Evolutionary conservation across 2,888 invertebrate species (phyloP), one percentile per base, ranked within the genome.

Genomic region (Eilema depressum): DNA sequence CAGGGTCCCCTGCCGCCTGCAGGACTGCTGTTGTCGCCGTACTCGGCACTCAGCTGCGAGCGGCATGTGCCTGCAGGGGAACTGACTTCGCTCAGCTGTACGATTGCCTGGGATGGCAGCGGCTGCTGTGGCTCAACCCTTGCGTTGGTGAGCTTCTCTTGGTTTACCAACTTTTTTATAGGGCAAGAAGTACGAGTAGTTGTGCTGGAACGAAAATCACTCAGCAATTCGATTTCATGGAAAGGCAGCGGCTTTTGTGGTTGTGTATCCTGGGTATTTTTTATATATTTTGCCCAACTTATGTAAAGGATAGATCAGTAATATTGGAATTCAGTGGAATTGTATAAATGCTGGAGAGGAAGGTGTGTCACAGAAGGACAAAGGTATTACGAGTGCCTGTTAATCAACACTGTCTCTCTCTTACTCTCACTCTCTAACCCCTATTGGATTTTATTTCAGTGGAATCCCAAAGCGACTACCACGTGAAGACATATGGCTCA

Each of bases 91-190:
- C 97, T 57, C 97, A 98, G 89, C 95, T 98, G 53, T 98, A 98
- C 89, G 98, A 98, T 86, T 98, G 98, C 84, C 96, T 98, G 0
- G 98, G 98, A 68, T 98, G 98, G 98, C 98, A 98, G 86, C 92
- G 98, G 73, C 96, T 98, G 59, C 96, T 98, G 57, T 98, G 98
- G 98, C 97, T 98, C 74, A 98, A 98, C 91, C 98, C 98, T 68
- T 98, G 98, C 91, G 98, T 98, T 83, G 98, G 98, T 98, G 92
- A 96, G 97, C 67, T 70, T n/a, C 7, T 53, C n/a, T 20, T 53
- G 53, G 47, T 20, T 47, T 47, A 20, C 4, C 7, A 7, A 20
- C 3, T 53, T n/a, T 8, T n/a, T 0, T 10, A 8, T 1, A 20
- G 7, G 12, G 4, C 12, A 17, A 5, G 0, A 20, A 47, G 3